Conservation (phyloP, 2,113 vertebrate genomes). For the Psephotus haematonotus region DNA sequence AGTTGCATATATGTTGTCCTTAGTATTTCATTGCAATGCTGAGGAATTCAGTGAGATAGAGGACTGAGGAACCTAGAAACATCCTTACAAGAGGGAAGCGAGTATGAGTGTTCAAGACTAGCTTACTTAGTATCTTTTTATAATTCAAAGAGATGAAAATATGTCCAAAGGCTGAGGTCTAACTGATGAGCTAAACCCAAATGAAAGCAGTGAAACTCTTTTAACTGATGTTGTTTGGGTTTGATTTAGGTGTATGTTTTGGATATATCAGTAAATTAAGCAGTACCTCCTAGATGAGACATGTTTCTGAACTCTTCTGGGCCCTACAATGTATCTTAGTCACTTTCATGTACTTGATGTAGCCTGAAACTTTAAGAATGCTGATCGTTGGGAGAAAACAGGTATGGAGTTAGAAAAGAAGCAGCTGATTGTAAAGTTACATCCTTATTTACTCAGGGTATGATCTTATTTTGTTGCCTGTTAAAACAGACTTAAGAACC, state of each 20-base stretch:
- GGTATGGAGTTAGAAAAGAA: background rate
- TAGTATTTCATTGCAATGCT: background rate
- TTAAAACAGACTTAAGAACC: background rate
- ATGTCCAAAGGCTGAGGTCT: background rate
- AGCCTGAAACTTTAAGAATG: background rate
- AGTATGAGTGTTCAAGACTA: background rate
- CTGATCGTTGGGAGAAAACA: background rate
- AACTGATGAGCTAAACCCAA: background rate
- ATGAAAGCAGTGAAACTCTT: background rate
- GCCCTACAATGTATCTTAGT: background rate
- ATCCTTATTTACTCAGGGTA: background rate
- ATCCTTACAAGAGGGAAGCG: background rate
- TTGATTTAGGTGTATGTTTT: background rate
- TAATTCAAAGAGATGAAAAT: background rate
- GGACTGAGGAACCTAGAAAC: background rate
- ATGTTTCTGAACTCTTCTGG: background rate
- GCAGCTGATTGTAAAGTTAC: background rate
- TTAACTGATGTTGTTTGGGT: background rate
- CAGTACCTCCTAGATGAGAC: background rate
- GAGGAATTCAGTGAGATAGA: background rate
- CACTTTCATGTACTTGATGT: background rate
- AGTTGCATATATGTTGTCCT: background rate
- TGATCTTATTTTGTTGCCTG: background rate
- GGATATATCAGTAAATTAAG: background rate
- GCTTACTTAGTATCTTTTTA: background rate